A percentile compares a stretch with the other conserved stretches of the same genome.
Conservation (phyloP, 64 coral and sea anemone genomes). For the Montipora cactus region DNA sequence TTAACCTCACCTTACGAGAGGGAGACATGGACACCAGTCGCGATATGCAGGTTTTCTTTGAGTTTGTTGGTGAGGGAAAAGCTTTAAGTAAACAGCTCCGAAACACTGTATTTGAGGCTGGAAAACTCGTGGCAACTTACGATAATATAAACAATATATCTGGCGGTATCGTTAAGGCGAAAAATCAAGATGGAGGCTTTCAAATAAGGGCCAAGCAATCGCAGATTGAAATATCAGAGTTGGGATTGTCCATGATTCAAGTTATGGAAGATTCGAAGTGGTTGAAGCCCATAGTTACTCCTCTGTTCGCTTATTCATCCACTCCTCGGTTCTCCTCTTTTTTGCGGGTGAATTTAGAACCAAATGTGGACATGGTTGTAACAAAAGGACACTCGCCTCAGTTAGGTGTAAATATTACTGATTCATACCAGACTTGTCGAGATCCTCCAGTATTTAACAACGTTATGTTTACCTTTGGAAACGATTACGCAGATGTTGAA, state of each 20-base stretch:
- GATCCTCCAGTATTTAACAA: conserved; percentile 60
- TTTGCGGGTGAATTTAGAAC: conserved; percentile 15
- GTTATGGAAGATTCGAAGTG: conserved; percentile 24
- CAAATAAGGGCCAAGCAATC: conserved; percentile 22
- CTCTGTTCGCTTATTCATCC: conserved; percentile 18
- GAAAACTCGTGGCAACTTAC: conserved; percentile 46
- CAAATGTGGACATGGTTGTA: conserved; percentile 6
- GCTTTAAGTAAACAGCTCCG: conserved; percentile 18
- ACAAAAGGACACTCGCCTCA: conserved; percentile 69
- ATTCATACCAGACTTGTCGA: conserved; percentile 55
- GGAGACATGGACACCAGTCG: not conserved
- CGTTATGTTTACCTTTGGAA: conserved; percentile 52
- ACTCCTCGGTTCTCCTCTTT: not conserved
- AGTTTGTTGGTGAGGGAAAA: conserved; percentile 41
- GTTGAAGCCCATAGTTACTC: not conserved
- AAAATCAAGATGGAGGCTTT: conserved; percentile 12
- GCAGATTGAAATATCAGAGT: conserved; percentile 19
- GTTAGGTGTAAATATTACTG: conserved; percentile 40
- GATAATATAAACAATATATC: conserved; percentile 42
- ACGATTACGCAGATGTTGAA: conserved; percentile 55
- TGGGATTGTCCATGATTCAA: conserved; percentile 67
- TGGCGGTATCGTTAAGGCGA: conserved; percentile 56
- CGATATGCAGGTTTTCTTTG: conserved; percentile 58
- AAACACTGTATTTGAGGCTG: conserved; percentile 19
- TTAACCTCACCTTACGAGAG: conserved; percentile 14